These are phyloP conservation scores for Chelon auratus DNA, from an alignment of 2,797 vertebrate genomes.

Conservation along the genomic window DNA sequence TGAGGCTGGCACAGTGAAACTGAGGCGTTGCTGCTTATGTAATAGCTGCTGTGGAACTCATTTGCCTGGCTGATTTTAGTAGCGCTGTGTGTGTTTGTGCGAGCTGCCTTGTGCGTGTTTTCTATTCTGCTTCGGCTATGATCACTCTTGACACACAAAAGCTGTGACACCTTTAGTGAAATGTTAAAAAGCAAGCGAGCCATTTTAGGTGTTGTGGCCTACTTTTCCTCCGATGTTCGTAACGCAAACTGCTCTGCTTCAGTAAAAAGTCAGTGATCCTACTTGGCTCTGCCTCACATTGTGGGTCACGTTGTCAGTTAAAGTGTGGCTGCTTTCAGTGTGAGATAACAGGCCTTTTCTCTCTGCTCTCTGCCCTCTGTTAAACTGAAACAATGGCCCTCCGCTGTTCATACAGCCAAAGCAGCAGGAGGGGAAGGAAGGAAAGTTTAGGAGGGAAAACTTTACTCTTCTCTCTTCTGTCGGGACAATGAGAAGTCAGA, in stretches of 20 bases:
- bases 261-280: slow-evolving; percentile 15
- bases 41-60: slow-evolving; percentile 80
- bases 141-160: slow-evolving; percentile 53
- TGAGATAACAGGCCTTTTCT: slow-evolving; percentile 65
- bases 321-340: slow-evolving; percentile 60
- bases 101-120: slow-evolving; percentile 25
- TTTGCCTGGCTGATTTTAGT: slow-evolving; percentile 70
- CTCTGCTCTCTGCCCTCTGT: slow-evolving; percentile 63
- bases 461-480: slow-evolving; percentile 41
- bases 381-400: slow-evolving; percentile 75
- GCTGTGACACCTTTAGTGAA: slow-evolving; percentile 39
- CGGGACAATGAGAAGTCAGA: slow-evolving; percentile 58
- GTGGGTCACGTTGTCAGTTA: slow-evolving; percentile 61
- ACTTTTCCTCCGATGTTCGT: slow-evolving; percentile 41
- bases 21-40: slow-evolving; percentile 78
- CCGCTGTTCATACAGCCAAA: slow-evolving; percentile 48
- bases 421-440: slow-evolving; percentile 64
- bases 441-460: slow-evolving; percentile 72
- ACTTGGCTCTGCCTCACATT: slow-evolving; percentile 35
- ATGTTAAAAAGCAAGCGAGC: slow-evolving; percentile 8
- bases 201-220: slow-evolving; percentile 41
- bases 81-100: slow-evolving; percentile 33
- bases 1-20: slow-evolving; percentile 74
- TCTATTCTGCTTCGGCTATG: slow-evolving; percentile 27
- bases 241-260: slow-evolving; percentile 17